Evolutionary conservation across 2,888 invertebrate genomes (phyloP).

Genomic region (Catocala fraxini): DNA sequence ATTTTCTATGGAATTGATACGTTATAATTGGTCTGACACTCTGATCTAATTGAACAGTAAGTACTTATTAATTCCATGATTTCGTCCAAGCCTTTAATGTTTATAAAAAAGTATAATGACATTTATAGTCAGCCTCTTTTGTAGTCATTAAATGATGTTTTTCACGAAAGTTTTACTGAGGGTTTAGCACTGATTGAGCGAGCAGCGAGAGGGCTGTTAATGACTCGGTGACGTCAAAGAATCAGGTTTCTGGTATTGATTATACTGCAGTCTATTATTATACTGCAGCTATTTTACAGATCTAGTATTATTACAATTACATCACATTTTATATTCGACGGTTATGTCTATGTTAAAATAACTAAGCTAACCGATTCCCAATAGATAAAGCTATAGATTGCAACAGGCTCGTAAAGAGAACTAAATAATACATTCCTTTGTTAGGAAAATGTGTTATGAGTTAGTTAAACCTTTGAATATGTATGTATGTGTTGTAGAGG

Average conservation of each 20-base stretch:
- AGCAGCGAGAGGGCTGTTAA: conserved; percentile 1
- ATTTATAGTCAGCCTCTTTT: conserved; percentile 11
- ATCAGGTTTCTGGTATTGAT: conserved; percentile 15
- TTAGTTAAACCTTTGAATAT: too few relatives aligned
- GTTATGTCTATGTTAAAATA: not conserved
- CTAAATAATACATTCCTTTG: too few relatives aligned
- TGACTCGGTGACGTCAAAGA: conserved; percentile 3
- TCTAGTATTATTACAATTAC: not conserved
- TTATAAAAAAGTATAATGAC: conserved; percentile 11
- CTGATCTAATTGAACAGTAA: too few relatives aligned
- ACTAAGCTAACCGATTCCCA: not conserved
- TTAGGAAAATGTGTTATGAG: too few relatives aligned
- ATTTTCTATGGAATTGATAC: too few relatives aligned
- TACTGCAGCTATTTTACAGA: not conserved
- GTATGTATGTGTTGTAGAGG: too few relatives aligned
- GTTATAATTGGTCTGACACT: too few relatives aligned
- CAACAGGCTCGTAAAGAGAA: too few relatives aligned
- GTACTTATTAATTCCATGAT: too few relatives aligned
- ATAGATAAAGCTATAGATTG: too few relatives aligned
- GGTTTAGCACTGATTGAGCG: conserved; percentile 9
- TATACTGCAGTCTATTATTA: conserved; percentile 6
- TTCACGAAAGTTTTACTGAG: not conserved
- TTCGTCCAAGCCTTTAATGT: not conserved
- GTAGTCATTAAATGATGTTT: not conserved
- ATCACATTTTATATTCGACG: not conserved